Percentiles rank a stretch among this genome's conserved stretches.
These are phyloP conservation scores for Callimorpha dominula DNA, from an alignment of 2,888 invertebrate genomes.

Conservation along the genomic window DNA sequence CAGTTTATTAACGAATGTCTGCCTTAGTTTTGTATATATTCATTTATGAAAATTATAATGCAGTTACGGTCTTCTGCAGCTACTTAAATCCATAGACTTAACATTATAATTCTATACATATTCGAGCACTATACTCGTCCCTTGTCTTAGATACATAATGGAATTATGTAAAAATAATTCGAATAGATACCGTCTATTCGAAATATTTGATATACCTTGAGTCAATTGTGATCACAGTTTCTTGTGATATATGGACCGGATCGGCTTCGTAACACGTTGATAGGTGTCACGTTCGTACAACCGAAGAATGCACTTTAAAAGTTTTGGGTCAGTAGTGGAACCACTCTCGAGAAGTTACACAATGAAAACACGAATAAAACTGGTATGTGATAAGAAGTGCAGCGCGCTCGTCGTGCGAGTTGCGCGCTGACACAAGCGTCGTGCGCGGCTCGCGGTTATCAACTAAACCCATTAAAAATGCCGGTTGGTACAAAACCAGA, in stretches of 20 bases:
- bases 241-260: slow-evolving; percentile 54
- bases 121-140: slow-evolving; percentile 60
- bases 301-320: slow-evolving; percentile 37
- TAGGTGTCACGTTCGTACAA: slow-evolving; percentile 31
- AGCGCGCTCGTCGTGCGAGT: slow-evolving; percentile 55
- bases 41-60: slow-evolving; percentile 17
- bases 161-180: slow-evolving; percentile 59
- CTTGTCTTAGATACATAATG: slow-evolving; percentile 65
- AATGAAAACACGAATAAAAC: slow-evolving; percentile 50
- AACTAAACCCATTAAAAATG: slow-evolving; percentile 82
- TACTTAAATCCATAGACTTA: slow-evolving; percentile 37
- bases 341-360: slow-evolving; percentile 40
- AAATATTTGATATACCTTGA: slow-evolving; percentile 73
- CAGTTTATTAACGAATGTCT: slow-evolving; percentile 14
- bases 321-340: slow-evolving; percentile 38
- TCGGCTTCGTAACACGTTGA: slow-evolving; percentile 20
- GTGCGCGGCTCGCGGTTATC: slow-evolving; percentile 77
- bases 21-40: slow-evolving; percentile 2
- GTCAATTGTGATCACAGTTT: slow-evolving; percentile 65
- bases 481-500: slow-evolving; percentile 65
- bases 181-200: slow-evolving; percentile 41
- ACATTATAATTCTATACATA: slow-evolving; percentile 26
- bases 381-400: slow-evolving; percentile 55
- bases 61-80: slow-evolving; percentile 11
- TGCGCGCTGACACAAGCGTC: slow-evolving; percentile 68